Evolutionary conservation across 2,797 vertebrate genomes (phyloP), one percentile per base, ranked within the genome.

Genomic region (Melanotaenia parkinsoni): DNA sequence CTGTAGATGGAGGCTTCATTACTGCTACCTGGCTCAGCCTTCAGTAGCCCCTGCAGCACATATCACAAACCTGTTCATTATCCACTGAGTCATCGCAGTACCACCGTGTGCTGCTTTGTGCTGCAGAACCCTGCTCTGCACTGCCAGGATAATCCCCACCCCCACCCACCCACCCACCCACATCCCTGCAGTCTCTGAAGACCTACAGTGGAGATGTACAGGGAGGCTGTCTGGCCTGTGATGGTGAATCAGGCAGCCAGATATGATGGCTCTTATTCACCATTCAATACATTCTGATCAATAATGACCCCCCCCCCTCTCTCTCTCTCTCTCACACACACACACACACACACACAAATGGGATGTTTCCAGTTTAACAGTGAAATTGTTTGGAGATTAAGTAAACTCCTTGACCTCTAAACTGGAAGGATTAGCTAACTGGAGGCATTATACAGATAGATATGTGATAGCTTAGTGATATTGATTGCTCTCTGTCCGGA

Each of bases 391-490:
- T 80, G 63, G n/a, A 72, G 67, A 86, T 67, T 67, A 63, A 54
- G 33, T 58, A 66, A 69, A 69, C 79, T 89, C 73, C 64, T 82
- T 91, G 89, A 92, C 90, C 89, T 90, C 88, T 80, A 86, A 82
- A 88, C 77, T 81, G 83, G 78, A 83, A 82, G 70, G 67, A 82
- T 79, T 82, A 72, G 78, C 85, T 88, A 81, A 86, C 83, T 79
- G 69, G 59, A 83, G 85, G 73, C 81, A 80, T 86, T 78, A 79
- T 83, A 72, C 56, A 2, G 60, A 75, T 22, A 77, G 81, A 89
- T 90, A 87, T 89, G 85, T 84, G 87, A 81, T 77, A 80, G 88
- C 77, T 91, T 84, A 84, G 80, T 47, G 0, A 58, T 83, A 93
- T 90, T 67, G 92, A 92, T 88, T 66, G 18, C 2, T 26, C 72